These are phyloP conservation scores for Tachina fera DNA, from an alignment of 2,888 invertebrate species.

Conservation along the genomic window DNA sequence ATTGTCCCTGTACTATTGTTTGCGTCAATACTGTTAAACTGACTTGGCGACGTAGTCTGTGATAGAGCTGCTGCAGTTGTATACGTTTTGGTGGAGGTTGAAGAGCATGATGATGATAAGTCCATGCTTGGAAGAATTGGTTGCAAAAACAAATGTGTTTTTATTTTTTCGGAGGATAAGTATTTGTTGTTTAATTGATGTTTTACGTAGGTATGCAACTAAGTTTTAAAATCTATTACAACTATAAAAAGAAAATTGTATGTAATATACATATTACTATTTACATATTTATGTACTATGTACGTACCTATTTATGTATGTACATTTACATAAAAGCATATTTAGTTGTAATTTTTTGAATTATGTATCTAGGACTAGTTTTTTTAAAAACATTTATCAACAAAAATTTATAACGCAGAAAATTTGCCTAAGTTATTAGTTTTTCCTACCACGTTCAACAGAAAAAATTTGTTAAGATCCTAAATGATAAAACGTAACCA, in stretches of 20 bases:
- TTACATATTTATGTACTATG: not conserved
- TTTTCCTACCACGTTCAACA: no score
- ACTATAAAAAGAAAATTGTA: slow-evolving; percentile 21
- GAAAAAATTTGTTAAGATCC: no score
- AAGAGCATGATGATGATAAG: slow-evolving; percentile 70
- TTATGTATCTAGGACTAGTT: no score
- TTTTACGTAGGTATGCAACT: slow-evolving; percentile 17
- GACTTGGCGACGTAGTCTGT: slow-evolving; percentile 8
- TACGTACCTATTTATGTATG: no score
- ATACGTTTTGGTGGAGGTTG: slow-evolving; percentile 71
- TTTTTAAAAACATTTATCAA: no score
- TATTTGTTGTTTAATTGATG: slow-evolving; percentile 27
- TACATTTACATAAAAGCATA: no score
- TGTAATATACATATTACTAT: not conserved
- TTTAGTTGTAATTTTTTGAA: no score
- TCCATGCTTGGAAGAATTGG: slow-evolving; percentile 73
- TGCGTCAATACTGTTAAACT: slow-evolving; percentile 13
- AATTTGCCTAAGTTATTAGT: no score
- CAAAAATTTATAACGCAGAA: no score
- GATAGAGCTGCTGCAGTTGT: slow-evolving; percentile 59
- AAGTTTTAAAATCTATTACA: slow-evolving; percentile 48
- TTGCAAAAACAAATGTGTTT: slow-evolving; percentile 72
- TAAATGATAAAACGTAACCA: no score
- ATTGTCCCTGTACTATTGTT: slow-evolving; percentile 53
- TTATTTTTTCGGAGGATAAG: slow-evolving; percentile 65